Base-by-base conservation (phyloP, 2,797 vertebrate species). In the Mus spretus region DNA sequence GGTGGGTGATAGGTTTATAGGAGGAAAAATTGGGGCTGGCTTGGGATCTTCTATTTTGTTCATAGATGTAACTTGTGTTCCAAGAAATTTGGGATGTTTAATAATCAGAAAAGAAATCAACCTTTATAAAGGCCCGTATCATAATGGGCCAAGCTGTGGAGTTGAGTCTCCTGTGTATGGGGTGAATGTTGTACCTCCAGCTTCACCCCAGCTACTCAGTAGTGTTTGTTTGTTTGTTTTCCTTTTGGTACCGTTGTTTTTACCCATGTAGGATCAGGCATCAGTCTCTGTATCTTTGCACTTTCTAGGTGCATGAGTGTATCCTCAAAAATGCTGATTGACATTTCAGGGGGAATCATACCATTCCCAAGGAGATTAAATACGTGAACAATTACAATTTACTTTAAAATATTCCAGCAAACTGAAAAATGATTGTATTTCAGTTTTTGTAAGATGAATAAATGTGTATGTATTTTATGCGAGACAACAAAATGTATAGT, bases 1-100 rank as follows among this genome's bases (percentile, higher is more conserved):
- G 7, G 22, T 87, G 44, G 81, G 15, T 77, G 22, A 34, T 79
- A 85, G 47, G 70, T 90, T 1, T 75, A 53, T 77, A 53, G 44
- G 59, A 44, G 91, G 50, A 88, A 94, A 47, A 70, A 77, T 90
- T 90, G 72, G 88, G 88, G 8, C 40, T 96, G 61, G 53, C 6
- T 70, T 93, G 44, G 8, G 22, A 31, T 84, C n/a, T 28, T 67
- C 28, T 81, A 6, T 63, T 89, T 77, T 74, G 37, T 72, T 97
- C 26, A 40, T 22, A 74, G 67, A 31, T 80, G 61, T 91, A 91
- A 57, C 19, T 47, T 86, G 2, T 86, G 77, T 85, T 82, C 50
- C 12, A 31, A 91, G 75, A 97, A 89, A 92, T 92, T 89, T 89
- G 47, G n/a, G 53, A 10, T 44, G 74, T 65, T 95, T 94, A 85